Evolutionary conservation across 2,888 invertebrate species (phyloP), one percentile per base, ranked within the genome.

Genomic region (Pyrrhosoma nymphula): DNA sequence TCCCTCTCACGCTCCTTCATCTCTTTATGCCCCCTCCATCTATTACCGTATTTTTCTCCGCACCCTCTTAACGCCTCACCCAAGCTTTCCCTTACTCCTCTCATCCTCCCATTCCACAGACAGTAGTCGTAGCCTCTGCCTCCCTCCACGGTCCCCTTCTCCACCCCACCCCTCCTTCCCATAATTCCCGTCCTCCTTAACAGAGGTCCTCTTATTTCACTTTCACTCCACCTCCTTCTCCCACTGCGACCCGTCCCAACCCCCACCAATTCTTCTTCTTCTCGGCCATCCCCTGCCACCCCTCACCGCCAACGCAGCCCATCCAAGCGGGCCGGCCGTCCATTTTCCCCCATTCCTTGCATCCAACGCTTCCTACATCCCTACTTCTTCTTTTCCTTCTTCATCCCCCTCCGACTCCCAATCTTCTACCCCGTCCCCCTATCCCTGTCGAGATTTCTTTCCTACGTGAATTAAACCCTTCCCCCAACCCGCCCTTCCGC

Each of bases 41-140:
- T 75, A 75, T 75, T 75, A 75, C 75, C 75, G 75, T 75, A 75
- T 75, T 75, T 75, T 75, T 75, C 75, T 75, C 75, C 30, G 75
- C 75, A 30, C 75, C 75, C 75, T 75, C 75, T 75, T 75, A 75
- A 75, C 75, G 75, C 75, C 75, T 75, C 75, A 75, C n/a, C 75
- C 75, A 75, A 75, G n/a, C n/a, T n/a, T n/a, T n/a, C n/a, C n/a
- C n/a, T 30, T 23, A 23, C 75, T 30, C 10, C 75, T 10, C 23
- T 75, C 16, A 12, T 56, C 16, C 16, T 75, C 23, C 30, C 75
- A 30, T 30, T 75, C 23, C 75, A n/a, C 75, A 6, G n/a, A n/a
- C n/a, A n/a, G n/a, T n/a, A n/a, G n/a, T n/a, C 63, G 3, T 20
- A 4, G 3, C 20, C 63, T 23, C 63, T 20, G 3, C 63, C 63